phyloP scores from a whole-genome alignment of 1,140 invertebrate species.

The Lordiphosa mommai region DNA sequence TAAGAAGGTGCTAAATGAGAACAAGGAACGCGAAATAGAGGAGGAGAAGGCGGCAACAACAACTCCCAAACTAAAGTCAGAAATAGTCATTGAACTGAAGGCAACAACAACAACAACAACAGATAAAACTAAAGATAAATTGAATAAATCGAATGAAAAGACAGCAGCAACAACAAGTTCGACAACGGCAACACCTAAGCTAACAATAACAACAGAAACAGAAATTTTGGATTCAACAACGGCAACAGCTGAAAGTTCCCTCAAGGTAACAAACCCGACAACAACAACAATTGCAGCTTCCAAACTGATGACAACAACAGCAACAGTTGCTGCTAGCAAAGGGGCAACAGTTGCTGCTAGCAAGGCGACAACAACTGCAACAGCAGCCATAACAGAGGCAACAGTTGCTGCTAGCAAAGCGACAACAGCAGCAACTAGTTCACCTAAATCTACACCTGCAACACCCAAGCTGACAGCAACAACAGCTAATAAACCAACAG shows the following conservation, averaged over 20 bases:
- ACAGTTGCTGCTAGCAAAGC: too few relatives aligned
- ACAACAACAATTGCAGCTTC: background rate
- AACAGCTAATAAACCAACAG: background rate
- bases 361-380: too few relatives aligned
- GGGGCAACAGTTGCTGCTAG: too few relatives aligned
- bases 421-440: constrained; percentile 1
- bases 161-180: constrained; percentile 2
- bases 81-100: constrained; percentile 43
- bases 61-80: constrained; percentile 37
- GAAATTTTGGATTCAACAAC: too few relatives aligned
- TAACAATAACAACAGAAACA: constrained; percentile 8
- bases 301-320: background rate
- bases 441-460: background rate
- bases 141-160: background rate
- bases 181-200: constrained; percentile 4
- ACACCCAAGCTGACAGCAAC: background rate
- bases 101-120: background rate
- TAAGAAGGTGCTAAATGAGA: constrained; percentile 54
- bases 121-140: too few relatives aligned
- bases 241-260: too few relatives aligned
- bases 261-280: constrained; percentile 10
- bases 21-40: constrained; percentile 3
- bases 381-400: too few relatives aligned
- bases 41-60: constrained; percentile 2
- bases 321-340: too few relatives aligned